phyloP scores from a whole-genome alignment of 1,140 invertebrate genomes.

The Zaprionus ornatus region DNA sequence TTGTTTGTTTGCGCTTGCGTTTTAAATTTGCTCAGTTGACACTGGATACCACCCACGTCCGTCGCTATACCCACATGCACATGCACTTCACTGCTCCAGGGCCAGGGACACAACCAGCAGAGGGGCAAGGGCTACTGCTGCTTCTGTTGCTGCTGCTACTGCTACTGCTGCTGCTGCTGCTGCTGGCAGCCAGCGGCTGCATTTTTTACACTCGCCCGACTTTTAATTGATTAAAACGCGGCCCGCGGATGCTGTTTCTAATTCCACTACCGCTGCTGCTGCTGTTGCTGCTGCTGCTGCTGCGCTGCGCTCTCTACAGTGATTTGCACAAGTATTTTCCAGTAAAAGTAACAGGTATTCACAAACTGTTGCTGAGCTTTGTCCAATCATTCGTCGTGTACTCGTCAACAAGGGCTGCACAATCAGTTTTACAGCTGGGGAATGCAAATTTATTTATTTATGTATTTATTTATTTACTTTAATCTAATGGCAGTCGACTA shows the following conservation, averaged over 20 bases:
- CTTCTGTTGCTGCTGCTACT: not conserved
- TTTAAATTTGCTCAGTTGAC: conserved; percentile 39
- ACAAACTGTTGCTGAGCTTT: not conserved
- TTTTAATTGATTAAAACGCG: conserved; percentile 52
- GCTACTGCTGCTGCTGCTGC: conserved; percentile 30
- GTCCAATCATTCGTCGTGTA: not conserved
- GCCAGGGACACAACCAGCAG: conserved; percentile 7
- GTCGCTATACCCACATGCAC: conserved; percentile 12
- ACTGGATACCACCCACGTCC: conserved; percentile 45
- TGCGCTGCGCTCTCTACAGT: conserved; percentile 21
- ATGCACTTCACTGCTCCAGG: conserved; percentile 7
- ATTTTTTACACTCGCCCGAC: conserved; percentile 37
- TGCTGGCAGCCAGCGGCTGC: conserved; percentile 46
- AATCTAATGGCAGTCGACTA: too few relatives aligned
- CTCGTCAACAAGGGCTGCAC: not conserved
- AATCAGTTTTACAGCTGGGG: not conserved
- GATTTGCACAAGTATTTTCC: conserved; percentile 8
- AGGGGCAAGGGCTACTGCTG: conserved; percentile 19
- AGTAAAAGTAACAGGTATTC: conserved; percentile 1
- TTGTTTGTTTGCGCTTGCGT: conserved; percentile 51
- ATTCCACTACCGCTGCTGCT: conserved; percentile 10
- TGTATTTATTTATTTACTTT: not conserved
- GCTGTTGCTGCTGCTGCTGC: conserved; percentile 24
- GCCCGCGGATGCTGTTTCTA: conserved; percentile 20
- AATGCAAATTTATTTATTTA: not conserved